Evolutionary conservation across 2,888 invertebrate species (phyloP).

Genomic region (Galeopsomyia nigrocyanea): DNA sequence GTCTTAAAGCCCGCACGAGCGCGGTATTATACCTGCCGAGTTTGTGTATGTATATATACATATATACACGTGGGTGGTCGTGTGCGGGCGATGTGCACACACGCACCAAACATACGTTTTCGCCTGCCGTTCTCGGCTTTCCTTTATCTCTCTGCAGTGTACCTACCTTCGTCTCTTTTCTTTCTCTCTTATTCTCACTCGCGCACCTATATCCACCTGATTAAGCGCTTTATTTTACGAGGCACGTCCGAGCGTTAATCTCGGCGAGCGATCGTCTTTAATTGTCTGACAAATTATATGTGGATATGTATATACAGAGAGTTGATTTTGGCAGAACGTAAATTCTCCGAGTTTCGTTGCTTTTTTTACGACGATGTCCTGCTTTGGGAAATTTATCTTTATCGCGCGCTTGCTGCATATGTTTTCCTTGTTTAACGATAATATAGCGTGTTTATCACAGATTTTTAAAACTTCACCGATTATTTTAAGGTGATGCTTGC

Average conservation of each 20-base stretch:
- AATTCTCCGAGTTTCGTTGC: constrained; percentile 5
- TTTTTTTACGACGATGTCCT: background rate
- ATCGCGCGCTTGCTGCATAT: no score
- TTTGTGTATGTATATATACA: no score
- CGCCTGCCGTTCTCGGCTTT: constrained; percentile 18
- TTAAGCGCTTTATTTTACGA: constrained; percentile 45
- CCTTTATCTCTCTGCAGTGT: constrained; percentile 33
- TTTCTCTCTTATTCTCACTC: no score
- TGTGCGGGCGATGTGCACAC: constrained; percentile 1
- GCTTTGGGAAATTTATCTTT: background rate
- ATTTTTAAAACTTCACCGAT: no score
- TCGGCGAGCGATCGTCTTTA: constrained; percentile 4
- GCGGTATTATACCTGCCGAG: background rate
- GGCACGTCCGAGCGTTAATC: constrained; percentile 30
- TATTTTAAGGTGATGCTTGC: no score
- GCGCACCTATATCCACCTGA: constrained; percentile 23
- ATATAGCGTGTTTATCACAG: background rate
- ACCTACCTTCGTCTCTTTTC: background rate
- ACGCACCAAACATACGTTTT: constrained; percentile 16
- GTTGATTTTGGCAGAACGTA: background rate
- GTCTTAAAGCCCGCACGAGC: constrained; percentile 9
- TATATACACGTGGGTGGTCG: constrained; percentile 32
- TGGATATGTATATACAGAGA: no score
- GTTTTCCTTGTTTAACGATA: background rate
- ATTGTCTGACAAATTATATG: constrained; percentile 16